Conservation (phyloP, 2,888 invertebrate species). For the Criorhina ranunculi region DNA sequence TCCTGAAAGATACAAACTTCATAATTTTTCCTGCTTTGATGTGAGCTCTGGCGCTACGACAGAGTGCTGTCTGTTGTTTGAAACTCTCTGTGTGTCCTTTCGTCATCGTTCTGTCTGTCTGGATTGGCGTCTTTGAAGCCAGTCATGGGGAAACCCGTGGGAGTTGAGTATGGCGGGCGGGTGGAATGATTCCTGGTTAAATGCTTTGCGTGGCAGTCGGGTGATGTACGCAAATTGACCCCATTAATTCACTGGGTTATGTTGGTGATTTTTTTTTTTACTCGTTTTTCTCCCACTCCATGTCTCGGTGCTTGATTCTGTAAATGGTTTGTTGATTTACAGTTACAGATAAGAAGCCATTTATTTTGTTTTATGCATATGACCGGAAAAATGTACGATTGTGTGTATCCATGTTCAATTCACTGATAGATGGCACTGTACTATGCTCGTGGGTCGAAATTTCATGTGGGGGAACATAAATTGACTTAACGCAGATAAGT, state of each 20-base stretch:
- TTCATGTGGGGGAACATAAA: not conserved
- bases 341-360: conserved; percentile 71
- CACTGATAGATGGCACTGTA: conserved; percentile 42
- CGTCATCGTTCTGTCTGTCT: conserved; percentile 48
- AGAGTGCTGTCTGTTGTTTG: conserved; percentile 41
- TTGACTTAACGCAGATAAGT: conserved; percentile 2
- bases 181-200: conserved; percentile 35
- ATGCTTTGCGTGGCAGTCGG: conserved; percentile 51
- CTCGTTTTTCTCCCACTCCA: conserved; percentile 18
- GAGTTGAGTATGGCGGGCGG: conserved; percentile 46
- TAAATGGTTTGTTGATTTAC: conserved; percentile 76
- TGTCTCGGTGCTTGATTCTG: conserved; percentile 56
- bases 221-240: conserved; percentile 81
- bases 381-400: conserved; percentile 57
- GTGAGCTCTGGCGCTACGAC: conserved; percentile 51
- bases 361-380: conserved; percentile 74
- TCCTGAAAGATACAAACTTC: conserved; percentile 72
- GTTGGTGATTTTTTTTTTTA: conserved; percentile 45
- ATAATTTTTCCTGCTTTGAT: conserved; percentile 73
- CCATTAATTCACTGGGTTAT: conserved; percentile 79
- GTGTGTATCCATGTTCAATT: conserved; percentile 39
- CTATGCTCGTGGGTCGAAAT: not conserved
- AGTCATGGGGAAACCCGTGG: conserved; percentile 52
- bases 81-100: conserved; percentile 29
- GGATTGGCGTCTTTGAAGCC: conserved; percentile 70